Evolutionary conservation across 1,140 invertebrate species (phyloP).

Genomic region (Teleopsis dalmanni): DNA sequence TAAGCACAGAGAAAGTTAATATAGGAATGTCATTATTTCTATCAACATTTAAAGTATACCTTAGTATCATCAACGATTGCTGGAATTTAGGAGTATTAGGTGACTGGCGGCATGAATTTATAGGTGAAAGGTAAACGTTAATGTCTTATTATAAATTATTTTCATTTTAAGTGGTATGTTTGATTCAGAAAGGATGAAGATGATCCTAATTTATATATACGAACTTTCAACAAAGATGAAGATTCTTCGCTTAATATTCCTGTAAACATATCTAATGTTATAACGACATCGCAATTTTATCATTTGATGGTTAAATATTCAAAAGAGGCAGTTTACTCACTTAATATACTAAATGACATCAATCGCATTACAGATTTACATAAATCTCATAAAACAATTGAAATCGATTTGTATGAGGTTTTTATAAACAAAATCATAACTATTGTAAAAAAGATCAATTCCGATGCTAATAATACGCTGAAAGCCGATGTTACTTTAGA

Average conservation of each 20-base stretch:
- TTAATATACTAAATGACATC: constrained; percentile 27
- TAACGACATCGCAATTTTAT: constrained; percentile 19
- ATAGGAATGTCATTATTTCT: constrained; percentile 16
- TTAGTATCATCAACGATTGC: constrained; percentile 33
- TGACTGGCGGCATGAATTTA: constrained; percentile 30
- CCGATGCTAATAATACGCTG: too few species aligned
- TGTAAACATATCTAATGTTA: constrained; percentile 9
- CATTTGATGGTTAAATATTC: constrained; percentile 23
- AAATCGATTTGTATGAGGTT: constrained; percentile 16
- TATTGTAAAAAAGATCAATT: too few species aligned
- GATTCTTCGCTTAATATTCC: constrained; percentile 14
- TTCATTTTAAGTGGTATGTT: neutral
- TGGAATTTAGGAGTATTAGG: constrained; percentile 27
- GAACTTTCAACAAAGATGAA: constrained; percentile 14
- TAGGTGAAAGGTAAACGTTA: constrained; percentile 21
- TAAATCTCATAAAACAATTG: constrained; percentile 11
- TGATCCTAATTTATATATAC: constrained; percentile 8
- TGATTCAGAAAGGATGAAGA: neutral
- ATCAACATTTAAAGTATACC: constrained; percentile 21
- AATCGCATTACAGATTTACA: constrained; percentile 25
- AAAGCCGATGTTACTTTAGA: too few species aligned
- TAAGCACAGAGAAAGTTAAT: constrained; percentile 12
- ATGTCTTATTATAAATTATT: constrained; percentile 1
- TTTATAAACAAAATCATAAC: too few species aligned
- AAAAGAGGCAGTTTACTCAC: constrained; percentile 28